Conservation (phyloP, 2,113 vertebrate genomes). For the Eurypyga helias region DNA sequence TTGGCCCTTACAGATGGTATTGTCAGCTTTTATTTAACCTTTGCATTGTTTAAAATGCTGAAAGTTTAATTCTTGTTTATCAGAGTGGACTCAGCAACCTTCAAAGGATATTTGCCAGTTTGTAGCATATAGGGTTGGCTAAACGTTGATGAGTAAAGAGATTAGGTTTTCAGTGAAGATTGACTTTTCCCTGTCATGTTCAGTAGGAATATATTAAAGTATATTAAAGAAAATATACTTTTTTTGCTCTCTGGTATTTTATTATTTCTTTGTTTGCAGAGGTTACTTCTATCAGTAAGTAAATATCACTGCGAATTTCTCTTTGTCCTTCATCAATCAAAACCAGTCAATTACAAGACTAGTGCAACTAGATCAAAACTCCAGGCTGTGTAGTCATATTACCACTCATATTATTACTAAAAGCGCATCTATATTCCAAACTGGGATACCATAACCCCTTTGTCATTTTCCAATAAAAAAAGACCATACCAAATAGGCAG, state of each 20-base stretch:
- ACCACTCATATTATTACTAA: conserved; percentile 83
- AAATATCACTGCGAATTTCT: conserved; percentile 73
- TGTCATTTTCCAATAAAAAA: conserved; percentile 89
- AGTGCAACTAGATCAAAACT: conserved; percentile 79
- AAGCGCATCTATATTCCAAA: conserved; percentile 86
- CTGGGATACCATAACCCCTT: conserved; percentile 84
- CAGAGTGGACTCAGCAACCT: neutral
- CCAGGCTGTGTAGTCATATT: conserved; percentile 76
- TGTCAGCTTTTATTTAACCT: conserved; percentile 51
- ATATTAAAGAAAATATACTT: conserved; percentile 16
- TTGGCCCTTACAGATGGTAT: conserved; percentile 13
- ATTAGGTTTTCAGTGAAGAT: conserved; percentile 57
- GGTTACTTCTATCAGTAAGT: conserved; percentile 71
- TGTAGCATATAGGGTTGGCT: neutral
- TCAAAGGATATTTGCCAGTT: conserved; percentile 17
- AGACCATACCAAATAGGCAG: conserved; percentile 87
- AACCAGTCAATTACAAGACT: conserved; percentile 79
- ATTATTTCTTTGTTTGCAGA: conserved; percentile 75
- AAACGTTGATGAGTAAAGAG: conserved; percentile 59
- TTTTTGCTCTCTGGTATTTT: conserved; percentile 49
- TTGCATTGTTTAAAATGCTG: conserved; percentile 28
- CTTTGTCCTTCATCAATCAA: conserved; percentile 83
- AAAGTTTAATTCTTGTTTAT: conserved; percentile 38
- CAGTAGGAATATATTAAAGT: neutral
- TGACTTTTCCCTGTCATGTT: conserved; percentile 68